Evolutionary conservation across 1,140 invertebrate genomes (phyloP).

Genomic region (Helicoverpa zea): DNA sequence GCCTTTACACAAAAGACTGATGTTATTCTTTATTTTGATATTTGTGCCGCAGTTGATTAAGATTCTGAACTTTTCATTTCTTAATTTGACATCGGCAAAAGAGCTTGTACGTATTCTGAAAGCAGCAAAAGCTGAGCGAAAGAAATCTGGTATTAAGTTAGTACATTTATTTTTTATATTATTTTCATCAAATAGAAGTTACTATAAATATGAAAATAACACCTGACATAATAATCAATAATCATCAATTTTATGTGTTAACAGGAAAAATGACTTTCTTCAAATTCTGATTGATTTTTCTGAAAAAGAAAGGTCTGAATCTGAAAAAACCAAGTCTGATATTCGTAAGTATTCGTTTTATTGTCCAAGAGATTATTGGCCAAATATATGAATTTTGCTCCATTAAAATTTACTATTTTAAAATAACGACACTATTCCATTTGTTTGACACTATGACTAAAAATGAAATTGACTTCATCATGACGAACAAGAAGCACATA

Average conservation of each 20-base stretch:
- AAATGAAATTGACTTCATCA: no score
- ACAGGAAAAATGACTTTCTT: constrained; percentile 76
- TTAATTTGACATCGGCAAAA: constrained; percentile 63
- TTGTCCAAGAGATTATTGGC: not conserved
- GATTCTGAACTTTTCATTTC: constrained; percentile 69
- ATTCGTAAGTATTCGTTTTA: constrained; percentile 56
- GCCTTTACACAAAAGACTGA: constrained; percentile 65
- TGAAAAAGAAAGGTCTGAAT: constrained; percentile 68
- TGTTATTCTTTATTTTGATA: constrained; percentile 67
- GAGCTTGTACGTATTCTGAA: constrained; percentile 69
- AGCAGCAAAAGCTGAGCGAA: constrained; percentile 68
- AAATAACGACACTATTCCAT: no score
- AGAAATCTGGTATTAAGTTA: constrained; percentile 59
- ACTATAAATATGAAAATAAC: not conserved
- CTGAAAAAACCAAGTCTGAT: constrained; percentile 58
- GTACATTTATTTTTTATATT: constrained; percentile 41
- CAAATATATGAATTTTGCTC: no score
- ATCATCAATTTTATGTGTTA: constrained; percentile 45
- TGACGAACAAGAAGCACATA: no score
- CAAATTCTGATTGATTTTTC: constrained; percentile 77
- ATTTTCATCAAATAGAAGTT: no score
- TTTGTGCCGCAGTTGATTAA: constrained; percentile 66
- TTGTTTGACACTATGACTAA: no score
- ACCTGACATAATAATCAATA: no score
- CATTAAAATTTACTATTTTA: no score